These are phyloP conservation scores for Rhea pennata DNA, from an alignment of 2,113 vertebrate species.

Conservation along the genomic window DNA sequence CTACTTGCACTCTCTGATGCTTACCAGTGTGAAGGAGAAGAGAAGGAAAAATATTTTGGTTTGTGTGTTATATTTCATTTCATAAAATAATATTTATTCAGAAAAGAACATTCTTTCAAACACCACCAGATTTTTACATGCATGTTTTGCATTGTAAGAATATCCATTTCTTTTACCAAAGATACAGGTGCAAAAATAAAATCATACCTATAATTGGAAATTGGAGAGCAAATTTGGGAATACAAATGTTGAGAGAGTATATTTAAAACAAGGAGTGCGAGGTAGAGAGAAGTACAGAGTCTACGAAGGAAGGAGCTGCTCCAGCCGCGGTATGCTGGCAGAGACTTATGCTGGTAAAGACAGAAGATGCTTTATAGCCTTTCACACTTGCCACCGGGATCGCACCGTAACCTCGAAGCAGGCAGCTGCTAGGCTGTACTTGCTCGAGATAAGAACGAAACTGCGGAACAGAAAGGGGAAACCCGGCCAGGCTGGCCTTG, in stretches of 20 bases:
- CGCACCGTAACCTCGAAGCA: slow-evolving; percentile 22
- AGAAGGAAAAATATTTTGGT: slow-evolving; percentile 22
- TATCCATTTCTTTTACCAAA: slow-evolving; percentile 30
- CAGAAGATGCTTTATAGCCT: neutral
- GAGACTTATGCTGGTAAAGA: neutral
- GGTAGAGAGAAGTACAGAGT: neutral
- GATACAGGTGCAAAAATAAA: neutral
- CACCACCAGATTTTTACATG: neutral
- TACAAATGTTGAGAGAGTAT: neutral
- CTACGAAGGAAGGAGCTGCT: neutral
- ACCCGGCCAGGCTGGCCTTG: slow-evolving; percentile 46
- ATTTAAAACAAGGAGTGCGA: neutral
- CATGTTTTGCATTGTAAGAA: neutral
- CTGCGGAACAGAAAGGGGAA: slow-evolving; percentile 37
- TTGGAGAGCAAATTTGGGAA: neutral
- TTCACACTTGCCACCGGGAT: neutral
- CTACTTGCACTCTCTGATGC: neutral
- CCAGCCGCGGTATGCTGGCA: neutral
- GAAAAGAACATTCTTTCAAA: slow-evolving; percentile 8
- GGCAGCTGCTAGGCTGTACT: slow-evolving; percentile 30
- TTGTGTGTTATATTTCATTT: neutral
- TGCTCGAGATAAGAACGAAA: slow-evolving; percentile 29
- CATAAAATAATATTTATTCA: slow-evolving; percentile 40
- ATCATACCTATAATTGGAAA: slow-evolving; percentile 3
- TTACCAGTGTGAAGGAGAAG: neutral